Base-by-base conservation (phyloP, 2,888 invertebrate genomes). In the Halictus quadricinctus region DNA sequence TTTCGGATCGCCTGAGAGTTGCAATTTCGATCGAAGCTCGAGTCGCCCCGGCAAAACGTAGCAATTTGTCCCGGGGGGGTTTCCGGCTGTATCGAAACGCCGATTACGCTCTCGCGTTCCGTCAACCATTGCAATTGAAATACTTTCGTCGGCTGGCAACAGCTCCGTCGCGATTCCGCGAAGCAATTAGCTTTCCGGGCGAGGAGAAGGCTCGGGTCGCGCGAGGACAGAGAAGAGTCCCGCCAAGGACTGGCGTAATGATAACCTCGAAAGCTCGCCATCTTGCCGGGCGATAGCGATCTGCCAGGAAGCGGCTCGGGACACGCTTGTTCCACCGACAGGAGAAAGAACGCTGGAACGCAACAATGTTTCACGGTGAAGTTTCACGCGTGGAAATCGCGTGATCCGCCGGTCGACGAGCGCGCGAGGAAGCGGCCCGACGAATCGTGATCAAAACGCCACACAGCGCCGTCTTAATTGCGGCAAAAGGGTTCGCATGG, bases 241-340 rank as follows among this genome's bases (percentile, higher is more conserved):
- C 81, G 75, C 36, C 88, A 88, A 88, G 88, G 88, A 90, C 87
- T 79, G 69, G 29, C 13, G 15, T 88, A 88, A 90, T 82, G 90
- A 88, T 90, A 88, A 88, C 81, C 72, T 73, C 64, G 64, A 79
- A 87, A 84, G 82, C 78, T 79, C 82, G 43, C 6, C 64, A 64
- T 64, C 29, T 64, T 64, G 64, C 64, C 29, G 29, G 36, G 70
- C 83, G 90, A 90, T 90, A 7, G 84, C 6, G 12, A 87, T 89
- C 90, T 70, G 18, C 72, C 85, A 88, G 90, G 90, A 90, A 90
- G 85, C 80, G 77, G 90, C 88, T 84, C 78, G 81, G 74, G 60
- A 60, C 60, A 13, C 60, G 60, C 60, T 78, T 85, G 84, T 41
- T 80, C 76, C 74, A 75, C 76, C 74, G 75, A 81, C 70, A 75